These are phyloP conservation scores for Sitobion miscanthi DNA, from an alignment of 1,140 invertebrate genomes.

Conservation along the genomic window DNA sequence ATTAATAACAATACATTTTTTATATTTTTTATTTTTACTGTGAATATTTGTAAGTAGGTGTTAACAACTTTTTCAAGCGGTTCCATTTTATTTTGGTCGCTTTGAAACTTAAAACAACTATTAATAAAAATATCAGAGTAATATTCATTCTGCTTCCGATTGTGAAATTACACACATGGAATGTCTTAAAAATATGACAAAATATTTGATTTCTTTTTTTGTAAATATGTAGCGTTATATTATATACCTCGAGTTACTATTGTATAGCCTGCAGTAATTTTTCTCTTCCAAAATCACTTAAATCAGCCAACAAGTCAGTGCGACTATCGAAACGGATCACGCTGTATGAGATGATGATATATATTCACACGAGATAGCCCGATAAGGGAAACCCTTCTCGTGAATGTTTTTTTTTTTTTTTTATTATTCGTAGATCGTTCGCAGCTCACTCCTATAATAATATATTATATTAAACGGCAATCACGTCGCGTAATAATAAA, in stretches of 20 bases:
- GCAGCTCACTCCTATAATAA: background rate
- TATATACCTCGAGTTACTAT: background rate
- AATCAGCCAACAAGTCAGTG: background rate
- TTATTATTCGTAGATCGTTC: background rate
- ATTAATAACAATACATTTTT: background rate
- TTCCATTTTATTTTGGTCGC: background rate
- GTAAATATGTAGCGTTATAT: background rate
- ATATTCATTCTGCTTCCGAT: background rate
- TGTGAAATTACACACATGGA: background rate
- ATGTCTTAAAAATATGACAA: background rate
- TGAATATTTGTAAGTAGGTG: background rate
- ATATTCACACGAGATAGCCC: background rate
- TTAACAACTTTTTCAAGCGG: background rate
- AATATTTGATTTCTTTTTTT: background rate
- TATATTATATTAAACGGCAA: conserved; percentile 8
- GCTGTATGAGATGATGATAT: background rate
- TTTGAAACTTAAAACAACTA: background rate
- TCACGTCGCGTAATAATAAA: conserved; percentile 3
- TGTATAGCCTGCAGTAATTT: background rate
- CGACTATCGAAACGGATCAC: background rate
- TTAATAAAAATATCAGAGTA: background rate
- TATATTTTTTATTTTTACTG: background rate
- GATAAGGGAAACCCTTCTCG: conserved; percentile 5
- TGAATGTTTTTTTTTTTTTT: background rate
- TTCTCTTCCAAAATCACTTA: background rate